Base-by-base conservation (phyloP, 2,888 invertebrate genomes). In the Leptogaster cylindrica region DNA sequence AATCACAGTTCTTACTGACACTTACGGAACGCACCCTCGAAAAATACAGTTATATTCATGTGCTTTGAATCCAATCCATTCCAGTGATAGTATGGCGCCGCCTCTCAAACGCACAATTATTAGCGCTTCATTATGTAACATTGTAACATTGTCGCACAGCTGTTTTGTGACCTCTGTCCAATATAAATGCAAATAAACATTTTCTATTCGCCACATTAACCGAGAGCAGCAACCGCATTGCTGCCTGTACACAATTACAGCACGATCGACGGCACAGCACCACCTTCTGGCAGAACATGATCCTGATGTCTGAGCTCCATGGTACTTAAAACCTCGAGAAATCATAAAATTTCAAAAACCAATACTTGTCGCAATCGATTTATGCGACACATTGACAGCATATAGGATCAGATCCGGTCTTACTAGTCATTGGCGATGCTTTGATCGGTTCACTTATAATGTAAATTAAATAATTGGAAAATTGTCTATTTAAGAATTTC, bases 381-480 rank as follows among this genome's bases (percentile, higher is more conserved):
- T 65, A 44, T 44, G 44, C 28, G 61, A 61, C 61, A 61, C 25
- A 28, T 33, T 61, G 61, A 44, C 61, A 61, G 27, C 25, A 23
- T 6, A 23, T 7, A 14, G 48, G 36, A 36, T 48, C 31, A 23
- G 64, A 64, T 48, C 46, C 33, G 31, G 14, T 20, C 20, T 18
- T 64, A 48, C 33, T 18, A 48, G 28, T 61, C 25, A 44, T 27
- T 44, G 55, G 55, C 39, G 55, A 55, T 36, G 55, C 33, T 64
- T 48, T 33, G 64, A 64, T 64, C 48, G 64, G 48, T 48, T 46
- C 48, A 48, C 33, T 64, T 48, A 48, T 48, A 48, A 64, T 64
- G 64, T 64, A 64, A 48, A 48, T 64, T 64, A 64, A 64, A 64
- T 64, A 64, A 64, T 64, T 64, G 64, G 64, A 64, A 64, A 64